Percentiles rank a stretch among this genome's conserved stretches.
Evolutionary conservation across 2,888 invertebrate genomes (phyloP).

Genomic region (Nomada lathburiana): DNA sequence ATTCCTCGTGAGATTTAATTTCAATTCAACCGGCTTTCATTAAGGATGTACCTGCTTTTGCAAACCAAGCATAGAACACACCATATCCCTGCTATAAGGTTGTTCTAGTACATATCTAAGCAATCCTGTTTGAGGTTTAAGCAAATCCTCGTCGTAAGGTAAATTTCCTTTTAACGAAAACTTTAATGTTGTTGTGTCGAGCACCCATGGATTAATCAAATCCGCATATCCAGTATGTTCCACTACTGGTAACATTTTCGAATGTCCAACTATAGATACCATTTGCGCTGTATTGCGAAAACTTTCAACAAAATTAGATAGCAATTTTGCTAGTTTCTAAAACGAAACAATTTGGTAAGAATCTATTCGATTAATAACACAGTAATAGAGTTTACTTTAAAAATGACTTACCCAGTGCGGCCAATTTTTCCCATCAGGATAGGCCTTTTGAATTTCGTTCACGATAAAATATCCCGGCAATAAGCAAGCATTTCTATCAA

Average conservation of each 20-base stretch:
- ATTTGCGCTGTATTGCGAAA: conserved; percentile 97
- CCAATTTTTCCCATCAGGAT: conserved; percentile 91
- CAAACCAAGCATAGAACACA: conserved; percentile 96
- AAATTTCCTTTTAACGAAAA: conserved; percentile 90
- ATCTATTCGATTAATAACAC: neutral
- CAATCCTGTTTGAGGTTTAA: conserved; percentile 95
- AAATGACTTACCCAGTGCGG: conserved; percentile 94
- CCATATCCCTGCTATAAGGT: conserved; percentile 98
- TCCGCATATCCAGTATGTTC: conserved; percentile 96
- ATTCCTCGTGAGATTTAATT: neutral
- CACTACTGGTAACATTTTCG: conserved; percentile 96
- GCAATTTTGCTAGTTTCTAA: conserved; percentile 92
- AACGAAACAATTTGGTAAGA: conserved; percentile 72
- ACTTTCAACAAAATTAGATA: conserved; percentile 96
- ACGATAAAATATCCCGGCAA: conserved; percentile 97
- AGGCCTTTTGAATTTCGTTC: conserved; percentile 96
- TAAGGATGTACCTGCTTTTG: conserved; percentile 91
- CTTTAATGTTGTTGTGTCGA: conserved; percentile 93
- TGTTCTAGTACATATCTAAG: conserved; percentile 96
- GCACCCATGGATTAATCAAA: conserved; percentile 95
- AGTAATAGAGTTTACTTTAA: neutral
- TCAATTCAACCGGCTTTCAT: neutral
- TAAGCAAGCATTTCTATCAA: conserved; percentile 96
- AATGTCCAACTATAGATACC: conserved; percentile 96
- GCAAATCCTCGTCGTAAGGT: conserved; percentile 94